Base-by-base conservation (phyloP, 1,140 invertebrate species). In the Drosophila ohnishii region DNA sequence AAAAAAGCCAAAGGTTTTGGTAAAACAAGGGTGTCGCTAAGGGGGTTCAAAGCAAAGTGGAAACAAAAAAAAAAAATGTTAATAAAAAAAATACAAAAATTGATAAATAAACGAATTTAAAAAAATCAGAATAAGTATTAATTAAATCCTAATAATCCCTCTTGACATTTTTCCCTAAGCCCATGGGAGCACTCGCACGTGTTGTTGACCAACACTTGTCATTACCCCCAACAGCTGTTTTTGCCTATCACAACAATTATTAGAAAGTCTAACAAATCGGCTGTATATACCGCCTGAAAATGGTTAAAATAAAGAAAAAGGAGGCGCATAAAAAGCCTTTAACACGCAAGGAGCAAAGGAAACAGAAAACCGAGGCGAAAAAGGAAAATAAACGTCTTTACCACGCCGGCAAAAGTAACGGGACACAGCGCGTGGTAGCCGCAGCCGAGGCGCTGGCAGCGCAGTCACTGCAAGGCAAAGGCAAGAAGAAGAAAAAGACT, bases 311-410 rank as follows among this genome's bases (percentile, higher is more conserved):
- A 35, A 75, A 58, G 44, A 80, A 73, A 39, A 83, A 89, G 16
- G 48, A 69, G 11, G 45, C 42, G 0, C 25, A 47, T 0, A 75
- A 75, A 7, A 90, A 90, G 42, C 65, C 82, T 4, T 37, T 91
- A 0, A 90, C 92, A 0, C 93, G 95, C 8, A 95, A 95, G 88
- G 92, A 95, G 78, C 80, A 93, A 11, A 92, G 95, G 3, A 95
- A 95, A 84, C 93, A 94, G 51, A 92, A 94, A 53, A 79, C 93
- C 22, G 77, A 92, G 45, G 93, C 93, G 40, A 95, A 95, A 79
- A 92, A 93, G 37, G 91, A 90, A 40, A 93, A 92, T 75, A 91
- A 91, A 28, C 67, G 88, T 35, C 67, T 91, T 9, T 91, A 83
- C 14, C 83, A 90, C 65, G 88, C 79, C 51, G 76, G 73, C 25